phyloP scores from a whole-genome alignment of 1,140 invertebrate genomes.

The Melipona quadrifasciata region DNA sequence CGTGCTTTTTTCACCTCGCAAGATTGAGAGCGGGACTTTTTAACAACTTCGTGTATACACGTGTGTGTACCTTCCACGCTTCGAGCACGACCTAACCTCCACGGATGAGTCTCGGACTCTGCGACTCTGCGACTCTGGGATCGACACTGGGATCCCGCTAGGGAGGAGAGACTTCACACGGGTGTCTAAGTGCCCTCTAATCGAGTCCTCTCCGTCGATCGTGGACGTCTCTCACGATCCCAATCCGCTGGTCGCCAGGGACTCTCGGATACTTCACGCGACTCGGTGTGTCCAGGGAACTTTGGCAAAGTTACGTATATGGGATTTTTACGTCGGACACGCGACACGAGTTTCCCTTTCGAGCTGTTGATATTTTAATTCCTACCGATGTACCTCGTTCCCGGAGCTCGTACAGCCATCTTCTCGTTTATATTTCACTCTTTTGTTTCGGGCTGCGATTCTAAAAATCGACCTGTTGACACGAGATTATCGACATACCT shows the following conservation, averaged over 20 bases:
- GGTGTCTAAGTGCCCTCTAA: constrained; percentile 56
- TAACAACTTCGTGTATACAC: constrained; percentile 54
- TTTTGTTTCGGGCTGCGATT: not conserved
- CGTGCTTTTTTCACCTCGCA: constrained; percentile 21
- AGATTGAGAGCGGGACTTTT: constrained; percentile 66
- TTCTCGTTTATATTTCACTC: not conserved
- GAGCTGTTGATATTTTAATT: not conserved
- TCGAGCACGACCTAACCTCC: constrained; percentile 4
- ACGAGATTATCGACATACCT: no score
- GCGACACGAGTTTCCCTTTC: not conserved
- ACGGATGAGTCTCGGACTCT: constrained; percentile 12
- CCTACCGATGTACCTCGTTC: not conserved
- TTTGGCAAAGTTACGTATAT: not conserved
- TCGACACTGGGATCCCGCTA: constrained; percentile 48
- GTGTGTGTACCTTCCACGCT: constrained; percentile 11
- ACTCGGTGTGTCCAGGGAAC: no score
- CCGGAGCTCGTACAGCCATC: no score
- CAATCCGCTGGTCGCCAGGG: not conserved
- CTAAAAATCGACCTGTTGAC: no score
- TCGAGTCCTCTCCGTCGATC: constrained; percentile 41
- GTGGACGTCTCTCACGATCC: not conserved
- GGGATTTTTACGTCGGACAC: not conserved
- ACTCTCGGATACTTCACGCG: not conserved
- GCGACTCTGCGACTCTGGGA: not conserved
- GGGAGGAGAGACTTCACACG: constrained; percentile 16